Evolutionary conservation across 2,797 vertebrate genomes (phyloP), one percentile per base, ranked within the genome.

Genomic region (Melopsittacus undulatus): DNA sequence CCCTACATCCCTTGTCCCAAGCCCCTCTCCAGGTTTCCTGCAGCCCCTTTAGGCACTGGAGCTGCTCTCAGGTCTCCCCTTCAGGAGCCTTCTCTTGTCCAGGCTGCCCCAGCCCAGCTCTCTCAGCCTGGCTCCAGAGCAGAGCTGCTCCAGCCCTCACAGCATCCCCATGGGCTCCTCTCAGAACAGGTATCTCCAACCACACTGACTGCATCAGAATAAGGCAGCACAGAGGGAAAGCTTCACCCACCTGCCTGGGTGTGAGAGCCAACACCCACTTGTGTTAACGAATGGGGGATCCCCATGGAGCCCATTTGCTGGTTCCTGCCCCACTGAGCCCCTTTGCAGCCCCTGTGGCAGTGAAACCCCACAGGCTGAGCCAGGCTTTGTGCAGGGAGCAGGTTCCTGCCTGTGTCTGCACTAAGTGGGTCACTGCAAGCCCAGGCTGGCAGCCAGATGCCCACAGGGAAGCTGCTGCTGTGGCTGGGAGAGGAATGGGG

Each of bases 351-450:
- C 67, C 9, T 1, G 23, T 6, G 10, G 67, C 30, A 30, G 4
- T 2, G 59, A 23, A 45, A 3, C 1, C 14, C 34, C 6, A 13
- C 8, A 7, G 0, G 49, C 66, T 4, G 42, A 34, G 56, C 70
- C 5, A 0, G 52, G 69, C 38, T 43, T 12, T 29, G 24, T 0
- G 51, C 57, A 8, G 52, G 70, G 38, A n/a, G 13, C 0, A 32
- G 32, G 16, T 1, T 29, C 13, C 21, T 5, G 21, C 7, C 51
- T 20, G 36, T 3, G 8, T 10, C 78, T 43, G 18, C 11, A 10
- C 12, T n/a, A 83, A 94, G 36, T 69, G 89, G 92, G 90, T 90
- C 91, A 92, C 8, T 9, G 73, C 70, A 43, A 56, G 2, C 40
- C 79, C 61, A 11, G 76, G 79, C 90, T 57, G 83, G 59, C 85